Evolutionary conservation across 1,140 invertebrate genomes (phyloP).

Genomic region (Drosophila teissieri): DNA sequence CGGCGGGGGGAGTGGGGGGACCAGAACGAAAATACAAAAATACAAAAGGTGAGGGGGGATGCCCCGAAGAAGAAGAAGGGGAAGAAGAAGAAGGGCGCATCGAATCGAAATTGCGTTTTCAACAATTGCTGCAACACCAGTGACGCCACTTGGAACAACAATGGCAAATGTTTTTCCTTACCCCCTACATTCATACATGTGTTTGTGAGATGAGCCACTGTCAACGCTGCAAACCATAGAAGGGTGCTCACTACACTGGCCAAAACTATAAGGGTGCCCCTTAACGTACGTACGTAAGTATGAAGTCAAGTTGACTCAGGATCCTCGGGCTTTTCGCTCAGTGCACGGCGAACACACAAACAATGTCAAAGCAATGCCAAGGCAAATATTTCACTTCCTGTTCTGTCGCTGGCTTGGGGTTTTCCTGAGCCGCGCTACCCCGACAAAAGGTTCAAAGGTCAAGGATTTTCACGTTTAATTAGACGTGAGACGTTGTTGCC

Average conservation of each 20-base stretch:
- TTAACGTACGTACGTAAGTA: no score
- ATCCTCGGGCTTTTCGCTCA: not conserved
- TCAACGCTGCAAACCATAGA: constrained; percentile 14
- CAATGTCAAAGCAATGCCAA: constrained; percentile 60
- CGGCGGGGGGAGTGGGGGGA: not conserved
- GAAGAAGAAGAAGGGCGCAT: constrained; percentile 1
- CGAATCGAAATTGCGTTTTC: constrained; percentile 72
- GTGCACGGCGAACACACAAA: not conserved
- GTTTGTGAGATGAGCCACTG: constrained; percentile 29
- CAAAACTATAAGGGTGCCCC: not conserved
- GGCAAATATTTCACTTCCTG: constrained; percentile 81
- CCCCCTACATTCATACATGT: constrained; percentile 11
- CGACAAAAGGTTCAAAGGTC: constrained; percentile 67
- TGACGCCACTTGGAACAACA: constrained; percentile 69
- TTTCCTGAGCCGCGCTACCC: not conserved
- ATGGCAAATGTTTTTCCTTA: constrained; percentile 33
- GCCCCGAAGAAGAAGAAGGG: not conserved
- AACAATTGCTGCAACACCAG: constrained; percentile 68
- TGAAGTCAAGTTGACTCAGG: no score
- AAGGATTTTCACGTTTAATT: constrained; percentile 74
- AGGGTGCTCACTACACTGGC: constrained; percentile 6
- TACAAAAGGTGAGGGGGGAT: constrained; percentile 2
- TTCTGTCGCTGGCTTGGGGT: constrained; percentile 4
- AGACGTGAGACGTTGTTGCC: constrained; percentile 42
- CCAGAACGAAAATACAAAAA: constrained; percentile 1